phyloP scores from a whole-genome alignment of 2,797 vertebrate species.

The Botia almorhae region DNA sequence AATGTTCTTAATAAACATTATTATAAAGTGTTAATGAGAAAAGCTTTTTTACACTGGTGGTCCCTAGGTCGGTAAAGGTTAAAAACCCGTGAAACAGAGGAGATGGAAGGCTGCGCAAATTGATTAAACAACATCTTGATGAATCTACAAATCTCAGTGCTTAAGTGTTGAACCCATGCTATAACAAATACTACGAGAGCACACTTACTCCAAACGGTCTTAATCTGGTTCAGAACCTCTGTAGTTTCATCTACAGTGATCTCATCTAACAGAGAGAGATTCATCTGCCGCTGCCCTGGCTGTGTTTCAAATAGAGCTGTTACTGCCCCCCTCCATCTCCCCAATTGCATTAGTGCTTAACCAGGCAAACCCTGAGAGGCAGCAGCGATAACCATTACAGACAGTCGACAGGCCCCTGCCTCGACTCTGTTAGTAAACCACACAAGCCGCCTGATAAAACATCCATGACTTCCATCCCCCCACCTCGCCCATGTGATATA shows the following conservation, averaged over 20 bases:
- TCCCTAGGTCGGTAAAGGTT: background rate
- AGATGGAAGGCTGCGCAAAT: background rate
- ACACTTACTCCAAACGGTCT: background rate
- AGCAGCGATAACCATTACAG: conserved; percentile 52
- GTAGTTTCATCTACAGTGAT: conserved; percentile 22
- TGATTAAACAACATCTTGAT: background rate
- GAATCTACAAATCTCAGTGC: background rate
- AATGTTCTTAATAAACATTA: background rate
- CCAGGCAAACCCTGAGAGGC: conserved; percentile 59
- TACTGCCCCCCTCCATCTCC: conserved; percentile 34
- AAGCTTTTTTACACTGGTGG: background rate
- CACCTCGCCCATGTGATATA: conserved; percentile 47
- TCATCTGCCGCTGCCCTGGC: conserved; percentile 38
- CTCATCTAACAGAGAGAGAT: conserved; percentile 25
- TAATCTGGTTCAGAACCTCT: conserved; percentile 16
- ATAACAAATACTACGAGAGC: conserved; percentile 1
- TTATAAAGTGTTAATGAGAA: background rate
- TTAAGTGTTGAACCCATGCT: background rate
- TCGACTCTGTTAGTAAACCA: conserved; percentile 59
- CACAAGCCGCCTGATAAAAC: conserved; percentile 50
- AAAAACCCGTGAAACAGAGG: background rate
- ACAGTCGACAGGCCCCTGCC: conserved; percentile 54
- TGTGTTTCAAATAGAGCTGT: conserved; percentile 46
- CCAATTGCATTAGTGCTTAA: conserved; percentile 62
- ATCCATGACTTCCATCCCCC: conserved; percentile 41